Evolutionary conservation across 2,888 invertebrate species (phyloP).

Genomic region (Drosophila birchii): DNA sequence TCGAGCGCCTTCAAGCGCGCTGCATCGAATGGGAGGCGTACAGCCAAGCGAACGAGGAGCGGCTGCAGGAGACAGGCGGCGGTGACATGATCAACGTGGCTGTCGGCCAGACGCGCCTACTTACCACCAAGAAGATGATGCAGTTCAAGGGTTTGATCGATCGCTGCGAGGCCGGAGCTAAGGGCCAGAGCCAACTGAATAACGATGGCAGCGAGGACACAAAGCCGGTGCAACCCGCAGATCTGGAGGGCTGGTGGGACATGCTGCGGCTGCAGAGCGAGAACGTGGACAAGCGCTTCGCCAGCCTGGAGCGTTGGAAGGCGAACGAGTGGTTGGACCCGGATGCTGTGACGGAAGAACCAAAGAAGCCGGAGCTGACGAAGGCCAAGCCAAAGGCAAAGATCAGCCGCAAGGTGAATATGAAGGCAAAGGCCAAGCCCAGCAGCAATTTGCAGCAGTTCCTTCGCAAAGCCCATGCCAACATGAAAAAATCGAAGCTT

Average conservation of each 20-base stretch:
- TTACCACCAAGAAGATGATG: conserved; percentile 90
- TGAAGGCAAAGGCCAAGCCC: conserved; percentile 59
- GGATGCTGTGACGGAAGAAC: conserved; percentile 54
- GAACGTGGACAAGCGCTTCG: conserved; percentile 82
- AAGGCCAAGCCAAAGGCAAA: conserved; percentile 39
- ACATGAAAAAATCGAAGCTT: conserved; percentile 54
- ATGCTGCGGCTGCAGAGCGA: conserved; percentile 87
- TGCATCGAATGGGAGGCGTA: conserved; percentile 86
- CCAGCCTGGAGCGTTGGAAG: conserved; percentile 78
- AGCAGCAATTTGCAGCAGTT: conserved; percentile 70
- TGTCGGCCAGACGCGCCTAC: conserved; percentile 90
- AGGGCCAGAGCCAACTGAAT: conserved; percentile 38
- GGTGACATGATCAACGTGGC: conserved; percentile 88
- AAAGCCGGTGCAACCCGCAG: conserved; percentile 85
- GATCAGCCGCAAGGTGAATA: conserved; percentile 15
- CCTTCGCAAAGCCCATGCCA: conserved; percentile 60
- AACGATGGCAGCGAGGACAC: conserved; percentile 75
- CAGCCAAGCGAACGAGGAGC: conserved; percentile 61
- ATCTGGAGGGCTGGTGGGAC: conserved; percentile 89
- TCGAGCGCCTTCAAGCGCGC: conserved; percentile 83
- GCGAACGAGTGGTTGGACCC: conserved; percentile 82
- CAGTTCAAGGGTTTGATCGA: conserved; percentile 88
- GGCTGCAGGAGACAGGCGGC: conserved; percentile 82
- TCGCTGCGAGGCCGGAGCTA: conserved; percentile 77
- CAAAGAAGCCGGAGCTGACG: conserved; percentile 21